Conservation (phyloP, 2,888 invertebrate genomes). For the Gymnoscelis rufifasciata region DNA sequence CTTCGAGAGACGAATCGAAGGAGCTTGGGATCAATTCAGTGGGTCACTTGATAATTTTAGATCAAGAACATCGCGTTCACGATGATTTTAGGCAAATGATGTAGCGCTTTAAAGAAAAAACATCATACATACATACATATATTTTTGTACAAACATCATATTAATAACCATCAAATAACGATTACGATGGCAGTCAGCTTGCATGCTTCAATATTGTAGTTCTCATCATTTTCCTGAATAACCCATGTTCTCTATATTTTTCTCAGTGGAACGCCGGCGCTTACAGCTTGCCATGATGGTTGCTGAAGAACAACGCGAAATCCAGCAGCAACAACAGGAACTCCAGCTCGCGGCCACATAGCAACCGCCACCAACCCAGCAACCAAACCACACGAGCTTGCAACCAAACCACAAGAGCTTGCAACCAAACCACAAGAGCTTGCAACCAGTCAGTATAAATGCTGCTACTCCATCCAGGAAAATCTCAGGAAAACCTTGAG, state of each 20-base stretch:
- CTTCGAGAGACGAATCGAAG: conserved; percentile 53
- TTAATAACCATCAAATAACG: no score
- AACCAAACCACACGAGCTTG: not conserved
- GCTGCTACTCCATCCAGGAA: conserved; percentile 6
- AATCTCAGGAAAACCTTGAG: conserved; percentile 7
- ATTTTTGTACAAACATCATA: no score
- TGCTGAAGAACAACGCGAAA: conserved; percentile 4
- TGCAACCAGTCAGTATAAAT: not conserved
- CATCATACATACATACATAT: no score
- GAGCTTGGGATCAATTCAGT: conserved; percentile 42
- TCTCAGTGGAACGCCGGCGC: conserved; percentile 9
- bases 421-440: no score
- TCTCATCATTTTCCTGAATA: no score
- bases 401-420: not conserved
- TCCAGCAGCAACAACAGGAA: not conserved
- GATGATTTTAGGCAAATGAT: no score
- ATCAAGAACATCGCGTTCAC: no score
- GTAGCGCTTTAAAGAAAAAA: no score
- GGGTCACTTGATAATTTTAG: conserved; percentile 30
- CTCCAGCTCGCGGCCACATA: not conserved
- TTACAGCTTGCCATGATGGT: conserved; percentile 11
- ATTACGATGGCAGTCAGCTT: no score
- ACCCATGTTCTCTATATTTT: not conserved
- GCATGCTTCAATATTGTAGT: no score
- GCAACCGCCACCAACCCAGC: not conserved